A percentile compares a stretch with the other conserved stretches of the same genome.
Evolutionary conservation across 2,113 vertebrate genomes (phyloP).

Genomic region (Trichomycterus rosablanca): DNA sequence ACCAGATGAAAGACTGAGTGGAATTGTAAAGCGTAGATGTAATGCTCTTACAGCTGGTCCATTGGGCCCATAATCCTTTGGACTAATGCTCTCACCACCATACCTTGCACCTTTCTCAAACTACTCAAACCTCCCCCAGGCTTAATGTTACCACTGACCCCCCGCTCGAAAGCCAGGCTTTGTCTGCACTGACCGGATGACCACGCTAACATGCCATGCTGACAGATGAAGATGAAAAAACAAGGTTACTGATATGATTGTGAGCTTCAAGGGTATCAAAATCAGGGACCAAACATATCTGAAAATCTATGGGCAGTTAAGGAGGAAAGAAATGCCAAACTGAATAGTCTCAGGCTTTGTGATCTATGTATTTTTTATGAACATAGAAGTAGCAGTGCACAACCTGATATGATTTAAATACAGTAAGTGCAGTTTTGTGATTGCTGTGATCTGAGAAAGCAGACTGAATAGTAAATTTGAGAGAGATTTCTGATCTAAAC

Average conservation of each 20-base stretch:
- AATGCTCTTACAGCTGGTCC: slow-evolving; percentile 72
- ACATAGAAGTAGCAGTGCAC: too few species aligned
- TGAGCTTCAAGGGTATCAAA: not conserved
- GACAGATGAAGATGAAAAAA: slow-evolving; percentile 35
- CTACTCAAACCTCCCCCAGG: slow-evolving; percentile 47
- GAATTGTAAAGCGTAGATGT: slow-evolving; percentile 73
- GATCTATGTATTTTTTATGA: slow-evolving; percentile 41
- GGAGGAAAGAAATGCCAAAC: too few species aligned
- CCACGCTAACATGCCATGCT: slow-evolving; percentile 51
- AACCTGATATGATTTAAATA: too few species aligned
- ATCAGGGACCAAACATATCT: not conserved
- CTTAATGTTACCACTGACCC: slow-evolving; percentile 59
- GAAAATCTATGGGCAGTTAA: too few species aligned
- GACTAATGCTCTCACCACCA: slow-evolving; percentile 56
- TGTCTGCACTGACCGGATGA: slow-evolving; percentile 48
- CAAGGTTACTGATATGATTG: not conserved
- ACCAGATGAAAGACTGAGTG: slow-evolving; percentile 67
- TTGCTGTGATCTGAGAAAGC: too few species aligned
- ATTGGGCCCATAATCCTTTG: slow-evolving; percentile 70
- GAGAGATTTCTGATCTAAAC: too few species aligned
- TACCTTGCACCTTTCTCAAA: slow-evolving; percentile 41
- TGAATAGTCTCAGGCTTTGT: not conserved
- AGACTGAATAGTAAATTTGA: too few species aligned
- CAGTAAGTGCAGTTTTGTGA: too few species aligned
- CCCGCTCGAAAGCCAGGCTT: slow-evolving; percentile 53